Evolutionary conservation across 2,888 invertebrate species (phyloP).

Genomic region (Eremobia ochroleuca): DNA sequence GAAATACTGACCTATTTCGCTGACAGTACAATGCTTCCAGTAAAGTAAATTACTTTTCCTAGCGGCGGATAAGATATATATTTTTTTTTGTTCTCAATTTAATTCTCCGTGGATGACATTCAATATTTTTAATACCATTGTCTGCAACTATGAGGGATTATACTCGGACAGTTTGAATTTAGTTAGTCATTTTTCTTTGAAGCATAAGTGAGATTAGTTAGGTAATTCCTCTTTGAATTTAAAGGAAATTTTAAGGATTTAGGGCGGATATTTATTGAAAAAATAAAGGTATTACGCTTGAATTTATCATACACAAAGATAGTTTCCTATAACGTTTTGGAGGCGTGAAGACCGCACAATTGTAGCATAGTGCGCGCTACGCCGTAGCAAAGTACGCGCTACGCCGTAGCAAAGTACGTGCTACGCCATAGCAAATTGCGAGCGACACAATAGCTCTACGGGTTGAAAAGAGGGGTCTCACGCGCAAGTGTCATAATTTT

Average conservation of each 20-base stretch:
- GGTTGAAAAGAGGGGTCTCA: not conserved
- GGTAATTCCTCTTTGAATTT: not conserved
- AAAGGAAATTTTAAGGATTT: not conserved
- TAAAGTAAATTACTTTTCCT: constrained; percentile 79
- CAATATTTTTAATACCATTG: constrained; percentile 59
- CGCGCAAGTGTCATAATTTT: no score
- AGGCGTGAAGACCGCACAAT: not conserved
- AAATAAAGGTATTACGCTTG: not conserved
- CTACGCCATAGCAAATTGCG: constrained; percentile 3
- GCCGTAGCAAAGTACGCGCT: constrained; percentile 14
- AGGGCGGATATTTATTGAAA: not conserved
- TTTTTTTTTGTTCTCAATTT: constrained; percentile 55
- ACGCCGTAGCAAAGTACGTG: not conserved
- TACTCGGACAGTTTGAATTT: not conserved
- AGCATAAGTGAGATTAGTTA: constrained; percentile 2
- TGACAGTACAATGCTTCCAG: constrained; percentile 76
- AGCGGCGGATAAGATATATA: constrained; percentile 49
- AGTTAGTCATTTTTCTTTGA: constrained; percentile 5
- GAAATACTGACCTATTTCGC: constrained; percentile 78
- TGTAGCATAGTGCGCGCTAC: constrained; percentile 7
- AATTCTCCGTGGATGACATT: constrained; percentile 54
- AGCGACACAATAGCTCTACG: not conserved
- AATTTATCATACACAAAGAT: not conserved
- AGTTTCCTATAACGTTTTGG: not conserved
- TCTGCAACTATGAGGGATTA: constrained; percentile 40